Base-by-base conservation (phyloP, 1,140 invertebrate species). In the Drosophila sulfurigaster region DNA sequence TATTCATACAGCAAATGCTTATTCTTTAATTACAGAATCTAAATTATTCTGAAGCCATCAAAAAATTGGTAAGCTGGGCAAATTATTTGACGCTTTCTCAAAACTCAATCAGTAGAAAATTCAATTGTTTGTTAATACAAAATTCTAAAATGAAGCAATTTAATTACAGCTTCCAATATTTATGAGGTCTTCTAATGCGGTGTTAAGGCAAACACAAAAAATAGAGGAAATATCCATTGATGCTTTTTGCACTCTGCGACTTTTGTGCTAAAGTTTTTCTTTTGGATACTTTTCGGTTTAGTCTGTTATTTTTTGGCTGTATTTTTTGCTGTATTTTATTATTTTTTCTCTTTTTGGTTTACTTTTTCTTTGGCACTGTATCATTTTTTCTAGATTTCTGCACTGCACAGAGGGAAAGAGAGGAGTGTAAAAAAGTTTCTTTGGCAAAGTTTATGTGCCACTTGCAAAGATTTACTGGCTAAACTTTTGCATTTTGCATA, bases 401-500 rank as follows among this genome's bases (percentile, higher is more conserved):
- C 67, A 72, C 48, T 68, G 68, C 20, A 38, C 46, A 57, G 7
- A 38, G 7, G 3, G 7, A 38, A 1, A 38, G 7, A 38, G 35
- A 52, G 52, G 58, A 70, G 64, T 58, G 69, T 46, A 72, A 79
- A 79, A 75, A 87, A 87, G 82, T 87, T 87, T 88, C 83, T 78
- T 88, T 87, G 82, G 73, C 73, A 89, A 88, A 88, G 86, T 88
- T 88, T 88, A 88, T 89, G 81, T 90, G 85, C 85, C 86, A 89
- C 86, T 85, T 89, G 86, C 81, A 89, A 89, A 89, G 81, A 90
- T 89, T 89, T 89, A 89, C 81, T 85, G 78, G 86, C 86, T 63
- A 85, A 89, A 89, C 78, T 90, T 89, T 89, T 81, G 72, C 85
- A 89, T 89, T 89, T 88, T 85, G 83, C 82, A 87, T 88, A 87